Evolutionary conservation across 2,888 invertebrate genomes (phyloP).

Genomic region (Augiades crinisus): DNA sequence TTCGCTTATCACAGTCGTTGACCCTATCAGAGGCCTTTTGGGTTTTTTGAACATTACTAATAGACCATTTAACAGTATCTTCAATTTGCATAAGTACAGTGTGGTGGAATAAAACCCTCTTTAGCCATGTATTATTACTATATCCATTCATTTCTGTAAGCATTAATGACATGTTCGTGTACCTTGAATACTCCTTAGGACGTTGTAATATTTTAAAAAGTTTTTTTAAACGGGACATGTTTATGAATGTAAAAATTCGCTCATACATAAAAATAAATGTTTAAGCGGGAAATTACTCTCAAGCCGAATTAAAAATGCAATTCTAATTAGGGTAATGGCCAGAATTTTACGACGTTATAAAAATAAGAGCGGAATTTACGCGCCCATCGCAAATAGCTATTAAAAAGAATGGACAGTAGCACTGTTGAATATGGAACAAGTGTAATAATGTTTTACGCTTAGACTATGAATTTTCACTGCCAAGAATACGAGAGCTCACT

Average conservation of each 20-base stretch:
- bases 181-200: too few species aligned
- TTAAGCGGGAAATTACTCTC: constrained; percentile 14
- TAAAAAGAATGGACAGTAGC: constrained; percentile 17
- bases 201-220: not conserved
- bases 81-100: too few species aligned
- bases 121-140: too few species aligned
- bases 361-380: constrained; percentile 21
- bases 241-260: constrained; percentile 9
- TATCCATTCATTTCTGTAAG: too few species aligned
- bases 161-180: too few species aligned
- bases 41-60: too few species aligned
- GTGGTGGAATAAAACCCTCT: too few species aligned
- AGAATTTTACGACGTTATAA: constrained; percentile 25
- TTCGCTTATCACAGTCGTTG: too few species aligned
- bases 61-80: too few species aligned
- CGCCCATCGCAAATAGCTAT: constrained; percentile 18
- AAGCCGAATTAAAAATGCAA: constrained; percentile 25
- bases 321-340: constrained; percentile 26
- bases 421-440: constrained; percentile 29
- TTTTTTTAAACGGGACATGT: not conserved
- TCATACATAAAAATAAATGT: constrained; percentile 7
- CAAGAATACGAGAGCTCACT: constrained; percentile 9
- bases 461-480: constrained; percentile 15
- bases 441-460: constrained; percentile 17
- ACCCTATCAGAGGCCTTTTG: too few species aligned